These are phyloP conservation scores for Notamacropus eugenii DNA, from an alignment of 2,797 vertebrate species.

Conservation along the genomic window DNA sequence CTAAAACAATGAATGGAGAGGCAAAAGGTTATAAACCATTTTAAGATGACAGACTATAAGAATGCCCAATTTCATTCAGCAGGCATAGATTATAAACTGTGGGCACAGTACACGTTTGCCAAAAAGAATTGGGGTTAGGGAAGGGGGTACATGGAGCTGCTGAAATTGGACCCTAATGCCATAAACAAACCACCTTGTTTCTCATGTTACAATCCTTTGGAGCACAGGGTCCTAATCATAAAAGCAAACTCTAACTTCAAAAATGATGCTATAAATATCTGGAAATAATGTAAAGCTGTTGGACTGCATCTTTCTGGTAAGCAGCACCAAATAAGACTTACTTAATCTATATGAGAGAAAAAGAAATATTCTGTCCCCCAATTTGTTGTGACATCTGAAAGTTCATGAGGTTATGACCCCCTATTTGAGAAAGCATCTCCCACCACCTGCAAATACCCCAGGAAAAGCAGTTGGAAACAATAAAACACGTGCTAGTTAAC, in stretches of 20 bases:
- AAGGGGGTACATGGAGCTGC: background rate
- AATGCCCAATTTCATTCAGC: background rate
- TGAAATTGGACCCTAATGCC: conserved; percentile 34
- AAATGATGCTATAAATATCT: conserved; percentile 81
- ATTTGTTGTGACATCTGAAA: conserved; percentile 92
- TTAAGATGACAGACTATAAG: conserved; percentile 44
- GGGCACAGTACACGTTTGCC: background rate
- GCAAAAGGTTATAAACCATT: conserved; percentile 59
- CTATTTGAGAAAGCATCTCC: conserved; percentile 85
- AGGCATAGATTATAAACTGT: conserved; percentile 47
- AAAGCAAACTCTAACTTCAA: conserved; percentile 72
- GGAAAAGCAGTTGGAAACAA: conserved; percentile 91
- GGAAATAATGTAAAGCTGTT: conserved; percentile 74
- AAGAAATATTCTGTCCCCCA: conserved; percentile 85
- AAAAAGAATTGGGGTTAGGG: conserved; percentile 3
- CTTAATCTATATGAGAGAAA: conserved; percentile 84
- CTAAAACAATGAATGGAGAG: conserved; percentile 39
- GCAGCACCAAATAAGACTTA: conserved; percentile 85
- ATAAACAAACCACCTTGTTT: background rate
- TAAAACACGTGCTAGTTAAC: conserved; percentile 92
- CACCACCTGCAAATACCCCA: conserved; percentile 89
- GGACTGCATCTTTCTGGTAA: conserved; percentile 82
- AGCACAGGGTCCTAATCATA: conserved; percentile 45
- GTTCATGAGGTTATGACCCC: conserved; percentile 90
- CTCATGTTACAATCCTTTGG: conserved; percentile 50